Evolutionary conservation across 2,888 invertebrate species (phyloP), one percentile per base, ranked within the genome.

Genomic region (Hybos culiciformis): DNA sequence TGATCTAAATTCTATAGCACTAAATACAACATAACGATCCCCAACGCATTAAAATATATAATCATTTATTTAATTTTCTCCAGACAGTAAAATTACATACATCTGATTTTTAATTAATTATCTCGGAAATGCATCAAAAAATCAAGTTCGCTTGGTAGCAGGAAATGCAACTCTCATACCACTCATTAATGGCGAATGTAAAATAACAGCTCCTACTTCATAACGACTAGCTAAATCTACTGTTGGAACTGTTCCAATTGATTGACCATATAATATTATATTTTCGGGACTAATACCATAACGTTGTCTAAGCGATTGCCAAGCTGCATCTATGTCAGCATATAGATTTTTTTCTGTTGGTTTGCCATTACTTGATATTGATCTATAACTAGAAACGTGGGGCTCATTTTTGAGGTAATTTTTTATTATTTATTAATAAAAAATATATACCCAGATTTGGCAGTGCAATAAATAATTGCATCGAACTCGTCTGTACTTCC

Each of bases 121-220:
- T 88, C 87, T 93, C 53, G 91, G 90, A 67, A 93, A 93, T 57
- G 90, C 91, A 75, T 94, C 93, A 67, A 91, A 93, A 70, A 91
- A 93, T 90, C 90, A 91, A 42, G 90, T 90, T 60, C 90, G 75
- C 66, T 86, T 86, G 41, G 90, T 91, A 57, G 90, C 90, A 34
- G 92, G 92, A 68, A 92, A 94, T 53, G 91, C 91, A 34, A 94
- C 91, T 56, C 93, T 87, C 85, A 94, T 87, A 41, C 93, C 93
- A 43, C 91, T 92, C 83, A 90, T 90, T 42, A 94, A 74, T 19
- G 93, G 92, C 43, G 92, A 92, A 69, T 94, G 93, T 42, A 94
- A 74, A 57, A 94, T 83, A 51, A 93, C 90, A 53, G 86, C 92
- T 52, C 85, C 90, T 50, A 90, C 87, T 70, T 84, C 83, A 61